Base-by-base conservation (phyloP, 2,113 vertebrate genomes). In the Genyomyrus donnyi region DNA sequence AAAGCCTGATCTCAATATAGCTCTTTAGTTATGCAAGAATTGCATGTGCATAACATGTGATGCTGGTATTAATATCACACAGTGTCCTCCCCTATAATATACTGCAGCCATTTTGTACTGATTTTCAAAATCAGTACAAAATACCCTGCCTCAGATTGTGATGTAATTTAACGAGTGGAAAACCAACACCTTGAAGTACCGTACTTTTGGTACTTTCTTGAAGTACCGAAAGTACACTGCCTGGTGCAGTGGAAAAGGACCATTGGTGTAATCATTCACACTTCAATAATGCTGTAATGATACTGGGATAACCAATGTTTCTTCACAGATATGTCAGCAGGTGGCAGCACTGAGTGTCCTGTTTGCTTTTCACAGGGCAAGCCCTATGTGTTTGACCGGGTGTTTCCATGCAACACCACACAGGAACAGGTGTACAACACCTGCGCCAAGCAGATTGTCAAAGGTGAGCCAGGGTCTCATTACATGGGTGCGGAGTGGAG, bases 381-480 rank as follows among this genome's bases (percentile, higher is more conserved):
- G 91, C 94, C 96, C 0, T 99, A 97, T 42, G 96, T 94, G 21
- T 98, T 97, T 90, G 98, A 98, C 92, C 95, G 96, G 24, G 98
- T 98, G 45, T 98, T 98, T 89, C 97, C 97, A 19, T 96, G 97
- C 5, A 98, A 97, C 94, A 96, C 97, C 56, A 97, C 97, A n/a
- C 98, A 99, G 94, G 97, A 98, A 87, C 97, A 98, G 93, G 97
- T 98, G 84, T 98, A 98, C 94, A 97, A 97, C 74, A 94, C 97
- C 4, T 98, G 97, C 21, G 98, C 98, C 94, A 98, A 97, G 95
- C 97, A 98, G 94, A 98, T 98, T 83, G 98, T 98, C 91, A 98
- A 96, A 97, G 98, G 98, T 98, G 94, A 97, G 95, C 92, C 56
- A 17, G 19, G 13, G n/a, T 42, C 9, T 39, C 5, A 6, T 35